Percentiles rank a stretch among this genome's conserved stretches.
Conservation (phyloP, 2,797 vertebrate species). For the Bradypus variegatus region DNA sequence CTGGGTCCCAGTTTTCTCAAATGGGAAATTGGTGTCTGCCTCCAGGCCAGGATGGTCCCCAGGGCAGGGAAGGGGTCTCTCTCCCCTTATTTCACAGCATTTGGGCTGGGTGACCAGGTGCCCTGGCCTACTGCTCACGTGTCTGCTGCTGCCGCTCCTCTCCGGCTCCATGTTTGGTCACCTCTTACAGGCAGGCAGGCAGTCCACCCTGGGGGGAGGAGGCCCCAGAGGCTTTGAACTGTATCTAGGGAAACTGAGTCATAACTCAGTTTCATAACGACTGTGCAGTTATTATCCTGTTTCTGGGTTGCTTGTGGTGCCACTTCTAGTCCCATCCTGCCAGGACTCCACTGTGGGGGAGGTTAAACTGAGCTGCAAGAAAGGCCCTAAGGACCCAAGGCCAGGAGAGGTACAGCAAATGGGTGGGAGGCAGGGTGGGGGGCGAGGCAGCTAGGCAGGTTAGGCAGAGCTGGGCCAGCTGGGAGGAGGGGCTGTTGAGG, state of each 20-base stretch:
- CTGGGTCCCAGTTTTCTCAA: neutral
- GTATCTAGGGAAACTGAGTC: conserved; percentile 52
- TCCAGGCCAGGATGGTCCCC: neutral
- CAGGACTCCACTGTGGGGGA: neutral
- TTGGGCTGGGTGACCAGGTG: neutral
- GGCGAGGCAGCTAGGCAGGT: neutral
- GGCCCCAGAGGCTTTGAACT: neutral
- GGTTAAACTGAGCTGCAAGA: conserved; percentile 9
- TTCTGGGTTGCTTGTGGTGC: neutral
- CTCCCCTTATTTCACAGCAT: neutral
- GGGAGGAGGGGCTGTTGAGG: neutral
- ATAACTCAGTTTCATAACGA: too few relatives aligned
- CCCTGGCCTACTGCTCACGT: neutral
- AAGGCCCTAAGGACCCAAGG: neutral
- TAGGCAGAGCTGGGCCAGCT: neutral
- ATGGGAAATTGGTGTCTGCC: neutral
- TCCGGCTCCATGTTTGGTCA: neutral
- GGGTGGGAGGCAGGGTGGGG: neutral
- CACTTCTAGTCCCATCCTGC: conserved; percentile 1
- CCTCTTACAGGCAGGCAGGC: neutral
- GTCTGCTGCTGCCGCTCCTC: neutral
- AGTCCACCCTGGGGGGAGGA: neutral
- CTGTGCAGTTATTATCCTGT: neutral
- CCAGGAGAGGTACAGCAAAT: neutral
- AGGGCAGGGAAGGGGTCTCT: neutral